Conservation (phyloP, 2,888 invertebrate genomes). For the Malthinus flaveolus region DNA sequence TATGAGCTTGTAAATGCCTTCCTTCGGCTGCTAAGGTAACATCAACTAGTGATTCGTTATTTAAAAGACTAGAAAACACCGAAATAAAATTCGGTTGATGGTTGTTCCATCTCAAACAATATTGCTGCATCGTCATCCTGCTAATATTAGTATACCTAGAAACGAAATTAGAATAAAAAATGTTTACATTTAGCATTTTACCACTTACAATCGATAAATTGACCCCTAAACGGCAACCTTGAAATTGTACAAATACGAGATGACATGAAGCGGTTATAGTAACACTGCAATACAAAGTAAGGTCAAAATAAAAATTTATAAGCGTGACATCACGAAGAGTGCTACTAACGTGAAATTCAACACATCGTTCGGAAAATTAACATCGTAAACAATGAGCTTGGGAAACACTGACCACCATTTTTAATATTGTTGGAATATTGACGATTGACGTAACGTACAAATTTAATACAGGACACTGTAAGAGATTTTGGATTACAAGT, state of each 20-base stretch:
- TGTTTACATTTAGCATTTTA: conserved; percentile 39
- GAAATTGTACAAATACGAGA: conserved; percentile 44
- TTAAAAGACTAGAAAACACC: conserved; percentile 81
- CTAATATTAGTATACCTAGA: conserved; percentile 10
- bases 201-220: conserved; percentile 46
- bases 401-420: conserved; percentile 44
- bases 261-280: conserved; percentile 44
- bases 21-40: conserved; percentile 92
- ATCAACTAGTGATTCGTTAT: conserved; percentile 83
- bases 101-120: conserved; percentile 80
- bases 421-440: conserved; percentile 33
- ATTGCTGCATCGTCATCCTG: conserved; percentile 54
- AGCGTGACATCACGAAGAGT: conserved; percentile 34
- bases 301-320: conserved; percentile 33
- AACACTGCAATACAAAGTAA: conserved; percentile 38
- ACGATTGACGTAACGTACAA: conserved; percentile 40
- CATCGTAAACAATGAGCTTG: conserved; percentile 40
- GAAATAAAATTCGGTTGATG: conserved; percentile 92
- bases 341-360: conserved; percentile 31
- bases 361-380: conserved; percentile 29
- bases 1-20: conserved; percentile 84
- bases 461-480: conserved; percentile 18
- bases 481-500: not conserved
- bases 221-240: conserved; percentile 48
- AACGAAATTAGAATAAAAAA: conserved; percentile 10